Conservation (phyloP, 2,888 invertebrate species). For the Smittia aterrima region DNA sequence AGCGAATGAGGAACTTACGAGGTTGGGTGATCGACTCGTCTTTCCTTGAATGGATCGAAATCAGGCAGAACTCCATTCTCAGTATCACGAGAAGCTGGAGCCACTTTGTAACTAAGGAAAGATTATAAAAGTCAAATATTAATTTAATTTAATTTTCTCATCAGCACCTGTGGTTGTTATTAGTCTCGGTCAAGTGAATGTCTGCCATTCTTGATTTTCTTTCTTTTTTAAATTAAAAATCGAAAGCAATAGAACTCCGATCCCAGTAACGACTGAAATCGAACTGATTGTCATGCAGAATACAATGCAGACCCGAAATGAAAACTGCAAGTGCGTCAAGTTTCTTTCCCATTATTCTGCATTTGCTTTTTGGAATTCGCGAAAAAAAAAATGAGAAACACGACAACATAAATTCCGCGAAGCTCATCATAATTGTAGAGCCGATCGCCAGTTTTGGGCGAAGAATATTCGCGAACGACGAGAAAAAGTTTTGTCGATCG, state of each 20-base stretch:
- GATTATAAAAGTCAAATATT: background rate
- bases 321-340: background rate
- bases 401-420: background rate
- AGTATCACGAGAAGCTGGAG: conserved; percentile 54
- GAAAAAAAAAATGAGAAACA: background rate
- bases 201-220: conserved; percentile 19
- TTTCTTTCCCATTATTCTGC: background rate
- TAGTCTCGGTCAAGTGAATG: conserved; percentile 24
- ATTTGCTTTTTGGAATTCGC: background rate
- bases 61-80: conserved; percentile 60
- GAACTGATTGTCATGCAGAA: conserved; percentile 9
- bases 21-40: conserved; percentile 69
- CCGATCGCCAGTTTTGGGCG: no score
- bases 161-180: conserved; percentile 23
- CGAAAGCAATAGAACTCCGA: conserved; percentile 3
- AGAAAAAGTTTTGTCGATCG: no score
- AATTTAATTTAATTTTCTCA: background rate
- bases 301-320: background rate
- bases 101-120: conserved; percentile 61
- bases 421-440: conserved; percentile 5
- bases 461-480: no score
- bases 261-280: conserved; percentile 25
- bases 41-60: conserved; percentile 73
- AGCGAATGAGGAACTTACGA: conserved; percentile 50
- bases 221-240: background rate